These are phyloP conservation scores for Mizuhopecten yessoensis DNA, from an alignment of 1,140 invertebrate species.

Conservation along the genomic window DNA sequence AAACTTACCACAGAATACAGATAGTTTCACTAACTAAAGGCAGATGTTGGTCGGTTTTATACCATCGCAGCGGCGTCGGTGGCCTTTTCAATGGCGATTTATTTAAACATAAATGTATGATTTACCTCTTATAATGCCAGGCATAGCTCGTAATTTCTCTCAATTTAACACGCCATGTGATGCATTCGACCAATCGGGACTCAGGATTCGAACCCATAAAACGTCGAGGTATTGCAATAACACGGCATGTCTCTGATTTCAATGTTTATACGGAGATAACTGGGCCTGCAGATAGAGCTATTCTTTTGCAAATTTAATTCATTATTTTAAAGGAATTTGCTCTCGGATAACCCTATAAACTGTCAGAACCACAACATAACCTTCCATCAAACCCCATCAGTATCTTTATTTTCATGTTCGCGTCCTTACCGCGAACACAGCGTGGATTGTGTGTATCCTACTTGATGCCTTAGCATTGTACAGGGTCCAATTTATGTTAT, in stretches of 20 bases:
- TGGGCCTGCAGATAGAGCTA: neutral
- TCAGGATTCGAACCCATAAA: conserved; percentile 25
- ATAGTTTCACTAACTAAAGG: conserved; percentile 2
- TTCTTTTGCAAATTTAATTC: conserved; percentile 14
- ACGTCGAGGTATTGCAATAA: neutral
- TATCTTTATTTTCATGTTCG: conserved; percentile 10
- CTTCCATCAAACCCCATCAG: neutral
- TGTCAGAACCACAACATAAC: conserved; percentile 1
- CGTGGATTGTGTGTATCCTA: neutral
- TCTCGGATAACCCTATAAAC: neutral
- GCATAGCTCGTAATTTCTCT: conserved; percentile 7
- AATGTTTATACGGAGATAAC: conserved; percentile 35
- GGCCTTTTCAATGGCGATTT: conserved; percentile 37
- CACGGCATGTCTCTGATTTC: conserved; percentile 31
- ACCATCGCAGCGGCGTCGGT: neutral
- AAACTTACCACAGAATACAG: conserved; percentile 27
- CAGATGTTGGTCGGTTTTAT: conserved; percentile 33
- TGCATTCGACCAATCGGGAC: conserved; percentile 24
- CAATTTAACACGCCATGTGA: conserved; percentile 14
- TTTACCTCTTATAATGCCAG: conserved; percentile 34
- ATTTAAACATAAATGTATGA: conserved; percentile 40
- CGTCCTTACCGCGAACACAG: neutral
- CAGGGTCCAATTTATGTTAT: neutral
- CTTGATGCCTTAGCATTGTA: conserved; percentile 26
- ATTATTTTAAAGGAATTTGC: neutral